Conservation (phyloP, 2,888 invertebrate genomes). For the Catotricha subobsoleta region DNA sequence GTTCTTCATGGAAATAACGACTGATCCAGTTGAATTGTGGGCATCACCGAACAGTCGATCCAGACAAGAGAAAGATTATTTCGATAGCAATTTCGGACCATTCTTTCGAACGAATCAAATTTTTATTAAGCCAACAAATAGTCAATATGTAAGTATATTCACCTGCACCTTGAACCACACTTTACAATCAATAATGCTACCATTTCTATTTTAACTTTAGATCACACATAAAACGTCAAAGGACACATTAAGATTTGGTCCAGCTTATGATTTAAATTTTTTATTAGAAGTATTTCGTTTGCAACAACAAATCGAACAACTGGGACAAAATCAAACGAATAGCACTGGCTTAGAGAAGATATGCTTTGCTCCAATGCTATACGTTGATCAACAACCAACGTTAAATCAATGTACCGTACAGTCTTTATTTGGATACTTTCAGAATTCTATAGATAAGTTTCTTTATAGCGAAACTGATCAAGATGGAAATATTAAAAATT, state of each 20-base stretch:
- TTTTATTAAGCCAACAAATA: constrained; percentile 49
- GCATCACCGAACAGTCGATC: constrained; percentile 65
- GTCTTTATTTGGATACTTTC: constrained; percentile 66
- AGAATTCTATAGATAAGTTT: constrained; percentile 36
- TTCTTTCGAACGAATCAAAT: constrained; percentile 83
- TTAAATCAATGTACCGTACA: constrained; percentile 58
- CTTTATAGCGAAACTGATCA: constrained; percentile 21
- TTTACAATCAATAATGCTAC: background rate
- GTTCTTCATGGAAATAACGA: constrained; percentile 47
- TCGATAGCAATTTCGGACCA: constrained; percentile 70
- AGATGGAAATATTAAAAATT: constrained; percentile 21
- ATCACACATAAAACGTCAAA: constrained; percentile 26
- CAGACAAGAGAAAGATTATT: constrained; percentile 69
- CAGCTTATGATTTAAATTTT: constrained; percentile 62
- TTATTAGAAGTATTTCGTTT: constrained; percentile 50
- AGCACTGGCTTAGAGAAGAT: constrained; percentile 44
- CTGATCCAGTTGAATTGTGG: constrained; percentile 89
- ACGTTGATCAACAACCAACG: constrained; percentile 37
- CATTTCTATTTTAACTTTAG: constrained; percentile 13
- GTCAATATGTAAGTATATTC: constrained; percentile 23
- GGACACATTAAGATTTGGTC: constrained; percentile 43
- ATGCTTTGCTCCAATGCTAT: constrained; percentile 69
- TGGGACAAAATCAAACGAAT: constrained; percentile 34
- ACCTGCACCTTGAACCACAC: too few species aligned
- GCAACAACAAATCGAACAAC: constrained; percentile 43